These are phyloP conservation scores for Semaprochilodus insignis DNA, from an alignment of 2,797 vertebrate species.

Conservation along the genomic window DNA sequence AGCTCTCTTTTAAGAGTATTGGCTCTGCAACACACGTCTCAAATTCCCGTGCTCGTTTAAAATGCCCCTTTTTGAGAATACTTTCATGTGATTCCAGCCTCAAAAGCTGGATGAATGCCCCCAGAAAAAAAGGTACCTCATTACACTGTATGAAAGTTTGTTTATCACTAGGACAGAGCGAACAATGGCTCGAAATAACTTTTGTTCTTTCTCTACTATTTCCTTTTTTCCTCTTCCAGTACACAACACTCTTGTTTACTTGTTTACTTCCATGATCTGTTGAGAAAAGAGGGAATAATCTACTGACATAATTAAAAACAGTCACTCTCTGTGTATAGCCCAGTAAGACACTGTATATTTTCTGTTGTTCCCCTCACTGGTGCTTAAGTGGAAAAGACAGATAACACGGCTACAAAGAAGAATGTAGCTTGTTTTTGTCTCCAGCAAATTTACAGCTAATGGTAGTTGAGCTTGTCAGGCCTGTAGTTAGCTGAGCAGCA, in stretches of 20 bases:
- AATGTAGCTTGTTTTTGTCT: slow-evolving; percentile 1
- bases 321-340: neutral
- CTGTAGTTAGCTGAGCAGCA: slow-evolving; percentile 5
- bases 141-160: neutral
- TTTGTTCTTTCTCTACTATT: neutral
- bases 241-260: neutral
- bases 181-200: neutral
- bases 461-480: slow-evolving; percentile 8
- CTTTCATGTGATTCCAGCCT: slow-evolving; percentile 10
- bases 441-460: neutral
- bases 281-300: neutral
- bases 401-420: neutral
- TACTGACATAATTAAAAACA: too few species aligned
- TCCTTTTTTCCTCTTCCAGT: neutral
- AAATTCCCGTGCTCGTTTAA: neutral
- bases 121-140: neutral
- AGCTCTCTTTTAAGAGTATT: neutral
- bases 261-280: neutral
- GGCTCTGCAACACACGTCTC: slow-evolving; percentile 13
- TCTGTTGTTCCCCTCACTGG: neutral
- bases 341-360: neutral
- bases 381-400: neutral
- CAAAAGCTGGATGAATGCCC: neutral
- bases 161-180: neutral
- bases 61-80: neutral